Base-by-base conservation (phyloP, 2,113 vertebrate genomes). In the Rhinichthys klamathensis region DNA sequence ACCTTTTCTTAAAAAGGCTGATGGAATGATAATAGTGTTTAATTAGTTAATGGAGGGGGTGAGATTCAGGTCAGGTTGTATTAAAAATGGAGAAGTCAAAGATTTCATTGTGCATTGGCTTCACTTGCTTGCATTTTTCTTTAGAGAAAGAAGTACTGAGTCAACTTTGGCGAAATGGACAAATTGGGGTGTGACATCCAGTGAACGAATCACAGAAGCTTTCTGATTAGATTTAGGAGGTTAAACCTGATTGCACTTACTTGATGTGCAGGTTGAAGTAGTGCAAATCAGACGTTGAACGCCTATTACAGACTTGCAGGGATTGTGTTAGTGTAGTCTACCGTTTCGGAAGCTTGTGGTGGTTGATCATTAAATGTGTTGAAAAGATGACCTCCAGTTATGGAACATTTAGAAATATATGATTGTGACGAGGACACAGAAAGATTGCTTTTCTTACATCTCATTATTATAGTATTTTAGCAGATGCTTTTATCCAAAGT, bases 31-130 rank as follows among this genome's bases (percentile, higher is more conserved):
- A 91, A 90, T 91, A 81, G 84, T 65, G 70, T 85, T 88, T 91
- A 91, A 92, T 93, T 91, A 89, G 91, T 89, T 92, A 93, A 93
- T 93, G 91, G 86, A 92, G 88, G 49, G 84, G 82, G 88, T 90
- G 73, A 76, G 85, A 84, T 63, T 89, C 82, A 83, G 89, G 90
- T 89, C 90, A 85, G 60, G 84, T 90, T 67, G 83, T 25, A 77
- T 83, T 60, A 85, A 83, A 84, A 78, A 49, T 23, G 23, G 41
- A 87, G 51, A 84, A 72, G 82, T 91, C 80, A 75, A 87, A 88
- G 85, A 87, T 86, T 84, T 88, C 85, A 85, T 84, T 73, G 84
- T 88, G 86, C 88, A 84, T 85, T 58, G 23, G 72, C 6, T 44
- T 82, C 6, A 21, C 49, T 74, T 70, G 56, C 10, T 32, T 27